A percentile compares a stretch with the other conserved stretches of the same genome.
These are phyloP conservation scores for Pseudolaguvia tuberculata DNA, from an alignment of 2,113 vertebrate species.

Conservation along the genomic window DNA sequence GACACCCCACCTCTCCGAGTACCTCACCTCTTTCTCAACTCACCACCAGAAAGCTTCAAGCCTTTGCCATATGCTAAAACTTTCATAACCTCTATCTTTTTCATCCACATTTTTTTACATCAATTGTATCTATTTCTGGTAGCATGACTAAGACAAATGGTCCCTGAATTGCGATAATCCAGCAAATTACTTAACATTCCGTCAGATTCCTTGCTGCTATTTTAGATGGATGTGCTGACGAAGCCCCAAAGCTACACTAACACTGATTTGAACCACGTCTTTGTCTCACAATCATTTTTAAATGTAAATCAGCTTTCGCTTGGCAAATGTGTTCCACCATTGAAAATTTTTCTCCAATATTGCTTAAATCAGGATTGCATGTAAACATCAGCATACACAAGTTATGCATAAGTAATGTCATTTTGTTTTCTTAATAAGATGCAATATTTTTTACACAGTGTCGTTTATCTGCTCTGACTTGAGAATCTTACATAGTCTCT, in stretches of 20 bases:
- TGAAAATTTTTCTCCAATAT: neutral
- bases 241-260: conserved; percentile 11
- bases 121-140: neutral
- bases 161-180: conserved; percentile 14
- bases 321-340: neutral
- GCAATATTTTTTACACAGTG: neutral
- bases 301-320: conserved; percentile 19
- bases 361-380: neutral
- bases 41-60: neutral
- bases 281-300: conserved; percentile 8
- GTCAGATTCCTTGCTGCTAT: conserved; percentile 9
- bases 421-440: neutral
- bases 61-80: neutral
- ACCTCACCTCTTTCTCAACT: neutral
- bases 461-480: neutral
- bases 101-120: neutral
- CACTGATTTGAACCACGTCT: neutral
- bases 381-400: neutral
- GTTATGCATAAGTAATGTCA: neutral
- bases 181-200: conserved; percentile 16
- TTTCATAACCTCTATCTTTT: neutral
- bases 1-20: neutral
- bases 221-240: neutral
- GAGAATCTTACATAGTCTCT: neutral
- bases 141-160: conserved; percentile 13